These are phyloP conservation scores for Leucoraja erinaceus DNA, from an alignment of 2,113 vertebrate genomes.

Conservation along the genomic window DNA sequence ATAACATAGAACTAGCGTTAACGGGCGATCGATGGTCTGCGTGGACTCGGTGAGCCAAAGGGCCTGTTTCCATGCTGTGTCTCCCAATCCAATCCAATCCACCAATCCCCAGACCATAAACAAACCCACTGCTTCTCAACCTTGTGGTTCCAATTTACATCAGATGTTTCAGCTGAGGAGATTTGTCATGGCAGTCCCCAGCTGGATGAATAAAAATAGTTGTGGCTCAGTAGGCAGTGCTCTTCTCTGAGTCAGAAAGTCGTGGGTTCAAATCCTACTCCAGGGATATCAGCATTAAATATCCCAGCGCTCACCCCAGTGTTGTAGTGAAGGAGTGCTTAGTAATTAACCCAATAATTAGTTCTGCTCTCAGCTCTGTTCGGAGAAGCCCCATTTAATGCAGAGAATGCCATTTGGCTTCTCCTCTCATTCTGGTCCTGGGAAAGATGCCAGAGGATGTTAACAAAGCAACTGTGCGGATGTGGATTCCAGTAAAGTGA, in stretches of 20 bases:
- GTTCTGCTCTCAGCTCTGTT: not conserved
- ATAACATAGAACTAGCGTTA: too few relatives aligned
- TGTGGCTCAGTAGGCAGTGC: too few relatives aligned
- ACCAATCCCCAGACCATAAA: not conserved
- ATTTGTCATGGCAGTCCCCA: not conserved
- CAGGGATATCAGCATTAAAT: too few relatives aligned
- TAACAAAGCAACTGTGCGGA: not conserved
- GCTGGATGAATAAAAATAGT: not conserved
- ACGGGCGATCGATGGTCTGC: too few relatives aligned
- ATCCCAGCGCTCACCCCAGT: too few relatives aligned
- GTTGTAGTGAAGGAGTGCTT: too few relatives aligned
- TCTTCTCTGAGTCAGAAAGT: too few relatives aligned
- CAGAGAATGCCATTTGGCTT: slow-evolving; percentile 25
- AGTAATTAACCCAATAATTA: slow-evolving; percentile 34
- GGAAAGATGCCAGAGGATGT: slow-evolving; percentile 29
- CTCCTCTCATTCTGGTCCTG: not conserved
- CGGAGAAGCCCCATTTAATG: not conserved
- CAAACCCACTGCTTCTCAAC: not conserved
- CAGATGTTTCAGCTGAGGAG: not conserved
- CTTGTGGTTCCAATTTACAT: not conserved
- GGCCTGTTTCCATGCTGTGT: too few relatives aligned
- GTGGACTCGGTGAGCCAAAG: too few relatives aligned
- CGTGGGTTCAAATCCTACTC: too few relatives aligned
- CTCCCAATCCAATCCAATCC: not conserved
- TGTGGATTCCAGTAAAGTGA: not conserved